Conservation (phyloP, 2,113 vertebrate genomes). For the Hyaena hyaena region DNA sequence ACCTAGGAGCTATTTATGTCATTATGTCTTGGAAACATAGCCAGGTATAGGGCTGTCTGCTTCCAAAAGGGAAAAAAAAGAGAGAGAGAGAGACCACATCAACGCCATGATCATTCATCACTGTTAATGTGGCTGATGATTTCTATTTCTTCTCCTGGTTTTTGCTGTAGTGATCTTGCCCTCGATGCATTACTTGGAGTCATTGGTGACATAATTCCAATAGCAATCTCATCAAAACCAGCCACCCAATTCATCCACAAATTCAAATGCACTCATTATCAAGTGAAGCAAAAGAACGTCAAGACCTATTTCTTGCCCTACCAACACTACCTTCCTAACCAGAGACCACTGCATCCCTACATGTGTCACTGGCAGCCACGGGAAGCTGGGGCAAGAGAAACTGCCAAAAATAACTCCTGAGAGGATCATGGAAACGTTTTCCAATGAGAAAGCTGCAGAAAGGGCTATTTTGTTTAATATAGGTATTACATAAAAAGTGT, state of each 20-base stretch:
- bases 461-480: background rate
- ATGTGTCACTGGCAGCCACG: background rate
- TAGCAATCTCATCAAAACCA: slow-evolving; percentile 81
- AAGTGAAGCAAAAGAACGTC: slow-evolving; percentile 27
- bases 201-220: slow-evolving; percentile 78
- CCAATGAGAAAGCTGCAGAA: background rate
- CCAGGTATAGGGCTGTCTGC: background rate
- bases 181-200: slow-evolving; percentile 67
- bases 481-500: background rate
- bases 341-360: background rate
- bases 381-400: background rate
- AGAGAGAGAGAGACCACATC: background rate
- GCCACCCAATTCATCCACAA: slow-evolving; percentile 72
- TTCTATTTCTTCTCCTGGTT: slow-evolving; percentile 62
- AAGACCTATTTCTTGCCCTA: background rate
- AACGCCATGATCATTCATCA: slow-evolving; percentile 59
- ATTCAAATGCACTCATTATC: slow-evolving; percentile 78
- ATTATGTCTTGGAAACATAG: slow-evolving; percentile 53
- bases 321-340: background rate
- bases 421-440: background rate
- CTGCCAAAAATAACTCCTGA: background rate
- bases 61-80: background rate
- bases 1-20: slow-evolving; percentile 49
- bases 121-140: slow-evolving; percentile 58
- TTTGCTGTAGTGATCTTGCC: slow-evolving; percentile 64